Base-by-base conservation (phyloP, 2,113 vertebrate genomes). In the Strigops habroptila region DNA sequence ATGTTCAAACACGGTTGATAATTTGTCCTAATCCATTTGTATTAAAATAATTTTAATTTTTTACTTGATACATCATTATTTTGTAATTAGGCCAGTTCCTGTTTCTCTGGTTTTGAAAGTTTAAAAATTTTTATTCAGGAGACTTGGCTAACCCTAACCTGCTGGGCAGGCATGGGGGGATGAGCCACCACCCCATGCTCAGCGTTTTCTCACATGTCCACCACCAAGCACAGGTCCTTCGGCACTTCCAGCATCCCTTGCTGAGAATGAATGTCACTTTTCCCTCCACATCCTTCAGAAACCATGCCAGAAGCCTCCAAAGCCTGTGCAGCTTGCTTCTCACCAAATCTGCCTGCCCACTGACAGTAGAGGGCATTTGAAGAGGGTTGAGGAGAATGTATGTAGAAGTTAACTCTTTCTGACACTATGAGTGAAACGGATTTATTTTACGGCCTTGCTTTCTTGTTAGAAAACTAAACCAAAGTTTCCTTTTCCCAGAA, bases 31-130 rank as follows among this genome's bases (percentile, higher is more conserved):
- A 87, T 77, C 9, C 8, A 12, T 53, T 44, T 30, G 43, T 62
- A 94, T 95, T 94, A 96, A 96, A 95, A 49, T 65, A 33, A 63
- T 60, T 64, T 7, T 60, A 27, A 49, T 73, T 92, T 95, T 91
- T 80, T 35, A 91, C 35, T 71, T 37, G 71, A 7, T 43, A 59
- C 31, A 18, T n/a, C 18, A 7, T 75, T 27, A 8, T 59, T 83
- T 48, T 62, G 28, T 62, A 21, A 53, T 27, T 18, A 53, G 64
- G 28, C 17, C 5, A 3, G n/a, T 35, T 59, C 10, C 51, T 68
- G 12, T 27, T 71, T 49, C 57, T 63, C 37, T 75, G 64, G 39
- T 51, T 96, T 94, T 93, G 93, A 28, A 88, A 59, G 31, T 28
- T 69, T 12, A 8, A 46, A 14, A 7, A 4, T 8, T 18, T 31